Evolutionary conservation across 2,797 vertebrate genomes (phyloP).

Genomic region (Lacerta viridis): DNA sequence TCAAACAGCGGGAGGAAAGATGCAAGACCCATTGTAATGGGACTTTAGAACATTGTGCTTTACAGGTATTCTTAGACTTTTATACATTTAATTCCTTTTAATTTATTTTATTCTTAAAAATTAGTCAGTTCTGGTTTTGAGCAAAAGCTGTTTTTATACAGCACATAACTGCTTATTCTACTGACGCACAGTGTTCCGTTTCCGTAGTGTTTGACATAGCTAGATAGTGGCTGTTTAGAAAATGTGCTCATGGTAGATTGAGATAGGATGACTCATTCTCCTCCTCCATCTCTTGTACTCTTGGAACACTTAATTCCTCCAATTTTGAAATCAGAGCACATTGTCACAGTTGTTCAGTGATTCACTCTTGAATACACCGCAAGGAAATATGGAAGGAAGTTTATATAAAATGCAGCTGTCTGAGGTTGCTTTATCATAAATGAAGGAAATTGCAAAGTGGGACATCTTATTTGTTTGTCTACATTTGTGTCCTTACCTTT

Average conservation of each 20-base stretch:
- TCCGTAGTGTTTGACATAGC: neutral
- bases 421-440: slow-evolving; percentile 16
- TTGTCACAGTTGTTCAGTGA: slow-evolving; percentile 37
- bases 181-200: neutral
- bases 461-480: neutral
- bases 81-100: neutral
- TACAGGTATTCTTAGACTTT: neutral
- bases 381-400: slow-evolving; percentile 41
- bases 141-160: neutral
- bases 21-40: neutral
- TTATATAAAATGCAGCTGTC: slow-evolving; percentile 28
- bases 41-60: neutral
- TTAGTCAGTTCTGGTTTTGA: neutral
- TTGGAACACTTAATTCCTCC: slow-evolving; percentile 42
- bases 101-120: neutral
- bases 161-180: neutral
- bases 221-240: slow-evolving; percentile 37
- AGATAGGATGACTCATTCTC: slow-evolving; percentile 56
- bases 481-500: neutral
- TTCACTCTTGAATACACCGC: slow-evolving; percentile 45
- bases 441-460: neutral
- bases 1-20: neutral
- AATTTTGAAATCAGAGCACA: slow-evolving; percentile 44
- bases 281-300: slow-evolving; percentile 34
- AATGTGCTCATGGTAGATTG: slow-evolving; percentile 38